A percentile compares a stretch with the other conserved stretches of the same genome.
Conservation (phyloP, 2,113 vertebrate genomes). For the Ceratotherium simum region DNA sequence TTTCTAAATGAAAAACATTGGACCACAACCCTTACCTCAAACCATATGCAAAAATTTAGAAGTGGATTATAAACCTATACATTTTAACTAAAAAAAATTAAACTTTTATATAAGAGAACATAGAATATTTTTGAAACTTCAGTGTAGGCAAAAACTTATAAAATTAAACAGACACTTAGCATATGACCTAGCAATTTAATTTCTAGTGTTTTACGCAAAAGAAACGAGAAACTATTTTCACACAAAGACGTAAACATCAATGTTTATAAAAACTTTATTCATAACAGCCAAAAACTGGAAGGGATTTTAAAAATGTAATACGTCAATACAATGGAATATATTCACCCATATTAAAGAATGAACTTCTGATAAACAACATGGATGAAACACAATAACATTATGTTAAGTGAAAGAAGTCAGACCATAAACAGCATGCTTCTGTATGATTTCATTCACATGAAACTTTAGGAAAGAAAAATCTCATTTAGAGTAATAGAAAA, state of each 20-base stretch:
- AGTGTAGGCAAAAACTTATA: neutral
- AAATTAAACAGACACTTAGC: neutral
- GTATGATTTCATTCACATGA: neutral
- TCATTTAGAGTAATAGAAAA: neutral
- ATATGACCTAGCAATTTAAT: neutral
- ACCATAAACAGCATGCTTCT: neutral
- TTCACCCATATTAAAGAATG: neutral
- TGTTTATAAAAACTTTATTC: neutral
- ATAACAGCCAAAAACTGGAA: neutral
- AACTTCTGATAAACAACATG: neutral
- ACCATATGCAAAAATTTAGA: neutral
- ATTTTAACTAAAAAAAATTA: neutral
- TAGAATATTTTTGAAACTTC: neutral
- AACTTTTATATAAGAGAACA: neutral
- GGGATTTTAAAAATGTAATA: neutral
- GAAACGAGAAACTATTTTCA: neutral
- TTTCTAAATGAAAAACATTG: neutral
- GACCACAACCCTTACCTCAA: neutral
- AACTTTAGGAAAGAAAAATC: neutral
- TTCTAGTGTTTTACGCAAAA: neutral
- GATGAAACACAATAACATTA: neutral
- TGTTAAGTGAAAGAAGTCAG: neutral
- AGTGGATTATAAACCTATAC: neutral
- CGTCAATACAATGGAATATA: neutral
- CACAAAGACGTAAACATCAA: neutral